Base-by-base conservation (phyloP, 2,888 invertebrate genomes). In the Drosophila incognita region DNA sequence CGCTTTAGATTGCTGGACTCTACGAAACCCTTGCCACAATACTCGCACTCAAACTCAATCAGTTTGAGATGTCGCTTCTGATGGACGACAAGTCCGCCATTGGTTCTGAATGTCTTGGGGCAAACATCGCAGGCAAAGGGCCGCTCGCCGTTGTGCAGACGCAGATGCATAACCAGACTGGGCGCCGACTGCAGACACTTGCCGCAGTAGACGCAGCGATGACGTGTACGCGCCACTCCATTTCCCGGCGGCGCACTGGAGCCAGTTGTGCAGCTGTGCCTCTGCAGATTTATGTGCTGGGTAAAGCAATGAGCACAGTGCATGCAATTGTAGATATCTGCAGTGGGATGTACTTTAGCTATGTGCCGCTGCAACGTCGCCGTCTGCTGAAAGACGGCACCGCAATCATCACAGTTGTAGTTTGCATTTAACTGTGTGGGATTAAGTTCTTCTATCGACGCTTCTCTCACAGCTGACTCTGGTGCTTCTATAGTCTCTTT, bases 131-230 rank as follows among this genome's bases (percentile, higher is more conserved):
- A 93, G 4, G 67, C 69, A 70, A 87, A 93, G 0, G 93, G 93
- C 0, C 92, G 81, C 54, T 93, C 92, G 0, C 91, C 92, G 8
- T 87, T 93, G 58, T 93, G 92, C 2, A 85, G 74, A 0, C 92
- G 91, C 40, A 89, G 53, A 52, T 92, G 92, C 75, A 90, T 89
- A 4, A 75, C 72, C n/a, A 92, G 67, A 31, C 90, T 88, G 46
- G 83, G 81, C 8, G 81, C 63, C 0, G 89, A 83, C 29, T 82
- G 79, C 57, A 91, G 74, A 8, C 70, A 58, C 65, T 91, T 89
- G 52, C 84, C 83, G 27, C 92, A 92, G 42, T 84, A 81, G 0
- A 46, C 35, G 63, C 92, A 92, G 5, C 67, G 76, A 79, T 87
- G 57, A 3, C 53, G 62, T 0, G 46, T 31, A 7, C 49, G 56